phyloP scores from a whole-genome alignment of 2,113 vertebrate genomes.

The Furnarius figulus region DNA sequence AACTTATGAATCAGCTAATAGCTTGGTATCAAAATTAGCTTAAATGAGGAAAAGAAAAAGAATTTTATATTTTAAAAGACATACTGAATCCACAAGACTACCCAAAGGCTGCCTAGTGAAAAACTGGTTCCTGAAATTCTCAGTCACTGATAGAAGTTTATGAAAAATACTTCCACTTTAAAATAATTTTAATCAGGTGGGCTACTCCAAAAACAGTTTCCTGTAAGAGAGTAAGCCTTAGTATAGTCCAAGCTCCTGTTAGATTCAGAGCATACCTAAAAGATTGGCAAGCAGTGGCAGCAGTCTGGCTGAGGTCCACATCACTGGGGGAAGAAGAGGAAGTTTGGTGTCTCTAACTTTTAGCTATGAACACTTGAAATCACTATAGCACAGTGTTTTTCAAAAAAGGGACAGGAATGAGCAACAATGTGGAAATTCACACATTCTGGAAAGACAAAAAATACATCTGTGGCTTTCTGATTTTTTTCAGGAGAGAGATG shows the following conservation, averaged over 20 bases:
- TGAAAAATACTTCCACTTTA: background rate
- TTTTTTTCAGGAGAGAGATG: background rate
- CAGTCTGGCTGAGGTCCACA: background rate
- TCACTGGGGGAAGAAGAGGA: background rate
- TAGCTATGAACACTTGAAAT: background rate
- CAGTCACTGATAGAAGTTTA: background rate
- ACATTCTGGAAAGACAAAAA: background rate
- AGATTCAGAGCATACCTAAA: background rate
- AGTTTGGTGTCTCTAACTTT: background rate
- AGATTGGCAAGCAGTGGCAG: rapidly evolving
- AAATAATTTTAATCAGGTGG: background rate
- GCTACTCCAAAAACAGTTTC: background rate
- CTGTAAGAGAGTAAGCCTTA: background rate
- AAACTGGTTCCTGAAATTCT: background rate
- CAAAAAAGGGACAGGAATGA: background rate
- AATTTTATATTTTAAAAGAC: background rate
- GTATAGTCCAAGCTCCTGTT: background rate
- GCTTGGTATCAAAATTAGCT: background rate
- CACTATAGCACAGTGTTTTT: background rate
- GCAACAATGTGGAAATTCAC: background rate
- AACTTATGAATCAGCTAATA: background rate
- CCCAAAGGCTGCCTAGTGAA: background rate
- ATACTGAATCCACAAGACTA: background rate
- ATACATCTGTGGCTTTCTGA: background rate
- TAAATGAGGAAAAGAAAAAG: background rate